Base-by-base conservation (phyloP, 2,113 vertebrate species). In the Atrichornis clamosus region DNA sequence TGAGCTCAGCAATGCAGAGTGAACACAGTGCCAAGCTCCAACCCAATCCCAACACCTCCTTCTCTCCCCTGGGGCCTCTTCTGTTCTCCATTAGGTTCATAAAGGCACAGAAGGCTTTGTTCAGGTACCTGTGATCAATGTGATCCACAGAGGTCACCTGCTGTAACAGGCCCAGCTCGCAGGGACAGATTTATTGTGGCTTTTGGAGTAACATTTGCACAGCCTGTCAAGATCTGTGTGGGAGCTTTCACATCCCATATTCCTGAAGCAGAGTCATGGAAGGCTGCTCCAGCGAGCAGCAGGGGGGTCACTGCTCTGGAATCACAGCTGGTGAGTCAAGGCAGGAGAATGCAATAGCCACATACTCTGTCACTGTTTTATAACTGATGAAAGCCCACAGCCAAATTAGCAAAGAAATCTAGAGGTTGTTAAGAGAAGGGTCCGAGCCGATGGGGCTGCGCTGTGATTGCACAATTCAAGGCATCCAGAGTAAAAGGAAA, bases 161-260 rank as follows among this genome's bases (percentile, higher is more conserved):
- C 50, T 49, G 15, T 2, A 32, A 33, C 32, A 46, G 88, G 89
- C 85, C 95, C 91, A 74, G 86, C 92, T 89, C 92, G 70, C 22
- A 21, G 91, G 94, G 86, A 86, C 94, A 97, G 97, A 97, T 97
- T 98, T 97, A 94, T 92, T 93, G 92, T 95, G 95, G 95, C 92
- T 84, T 97, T 98, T 90, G 94, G 91, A 98, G 92, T 97, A 97
- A 97, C 97, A 97, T 98, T 98, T 98, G 97, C 97, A 49, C 86
- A 96, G 98, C 97, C 98, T 96, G 96, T 87, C 58, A 67, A 60
- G 96, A 97, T 94, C 96, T 41, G 58, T 74, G 96, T 95, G 95
- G 96, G 96, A 98, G 95, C 98, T 94, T 77, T 65, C 74, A 65
- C 93, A 95, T 80, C 93, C 91, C 97, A 72, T 77, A 79, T 88